Conservation (phyloP, 2,797 vertebrate species). For the Sebastes matsubarae region DNA sequence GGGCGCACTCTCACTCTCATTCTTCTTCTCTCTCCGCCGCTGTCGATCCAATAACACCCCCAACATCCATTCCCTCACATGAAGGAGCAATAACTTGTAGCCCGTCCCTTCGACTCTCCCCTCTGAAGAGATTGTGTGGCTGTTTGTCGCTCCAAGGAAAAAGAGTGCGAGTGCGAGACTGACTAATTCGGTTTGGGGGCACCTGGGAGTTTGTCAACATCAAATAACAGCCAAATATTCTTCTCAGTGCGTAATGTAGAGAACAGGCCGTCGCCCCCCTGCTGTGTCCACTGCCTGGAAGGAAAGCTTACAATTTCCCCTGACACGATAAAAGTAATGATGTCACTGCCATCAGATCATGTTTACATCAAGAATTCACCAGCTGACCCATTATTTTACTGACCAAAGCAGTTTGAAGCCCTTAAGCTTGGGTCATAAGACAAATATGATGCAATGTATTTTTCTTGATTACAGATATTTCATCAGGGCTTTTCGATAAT, state of each 20-base stretch:
- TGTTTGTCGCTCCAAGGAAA: conserved; percentile 54
- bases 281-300: conserved; percentile 43
- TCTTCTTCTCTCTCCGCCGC: conserved; percentile 22
- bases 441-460: background rate
- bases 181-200: conserved; percentile 70
- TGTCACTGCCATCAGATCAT: conserved; percentile 46
- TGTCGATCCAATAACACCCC: conserved; percentile 60
- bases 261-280: conserved; percentile 34
- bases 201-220: conserved; percentile 76
- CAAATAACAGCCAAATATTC: conserved; percentile 64
- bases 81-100: conserved; percentile 70
- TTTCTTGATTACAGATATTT: conserved; percentile 3
- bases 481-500: background rate
- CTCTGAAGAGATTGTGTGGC: conserved; percentile 49
- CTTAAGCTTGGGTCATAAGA: background rate
- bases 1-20: conserved; percentile 28
- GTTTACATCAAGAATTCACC: conserved; percentile 24
- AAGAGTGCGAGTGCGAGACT: conserved; percentile 54
- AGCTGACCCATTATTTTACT: background rate
- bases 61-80: conserved; percentile 63
- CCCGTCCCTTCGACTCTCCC: conserved; percentile 37
- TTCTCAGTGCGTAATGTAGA: conserved; percentile 38
- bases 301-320: conserved; percentile 54
- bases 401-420: background rate
- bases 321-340: conserved; percentile 37